Base-by-base conservation (phyloP, 2,888 invertebrate genomes). In the Hipparchia sbordonii region DNA sequence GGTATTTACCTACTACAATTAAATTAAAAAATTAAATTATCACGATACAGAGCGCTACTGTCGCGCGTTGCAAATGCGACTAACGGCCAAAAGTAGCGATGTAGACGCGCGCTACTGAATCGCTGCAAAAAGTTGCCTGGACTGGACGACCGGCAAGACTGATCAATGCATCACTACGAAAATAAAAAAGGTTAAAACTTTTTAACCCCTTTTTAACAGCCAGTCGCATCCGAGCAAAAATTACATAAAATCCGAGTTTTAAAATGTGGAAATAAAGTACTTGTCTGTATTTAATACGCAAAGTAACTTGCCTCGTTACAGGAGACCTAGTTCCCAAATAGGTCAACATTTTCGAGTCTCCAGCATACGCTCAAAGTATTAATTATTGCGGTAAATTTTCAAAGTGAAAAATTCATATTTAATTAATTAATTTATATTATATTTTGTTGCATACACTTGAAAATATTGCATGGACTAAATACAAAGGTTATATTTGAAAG, bases 321-420 rank as follows among this genome's bases (percentile, higher is more conserved):
- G 72, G 54, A 71, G 72, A 76, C 76, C 76, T 69, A 76, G 71
- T 76, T 76, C 57, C 13, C 74, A 71, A 72, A 57, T 72, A 71
- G 74, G 76, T 76, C 74, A 73, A 71, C 67, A 67, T 74, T 73
- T 74, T 73, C 76, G 67, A 76, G 74, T 67, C 67, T 73, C 69
- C 74, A 66, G 57, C 72, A 69, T 62, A 70, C 68, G 71, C 61
- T 71, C 57, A 72, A 72, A 72, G 70, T 74, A 76, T 74, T 76
- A 76, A 76, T 76, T 76, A 76, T 71, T 72, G 67, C 62, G 45
- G 72, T 63, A 72, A 74, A 72, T 60, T 46, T 63, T 72, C 65
- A 65, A 65, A 65, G 65, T 33, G 65, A 65, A 65, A 52, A 65
- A 33, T 51, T 65, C 63, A 65, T 12, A 65, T 65, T 65, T 65